Percentiles rank a stretch among this genome's conserved stretches.
Conservation (phyloP, 1,140 invertebrate species). For the Spodoptera frugiperda region DNA sequence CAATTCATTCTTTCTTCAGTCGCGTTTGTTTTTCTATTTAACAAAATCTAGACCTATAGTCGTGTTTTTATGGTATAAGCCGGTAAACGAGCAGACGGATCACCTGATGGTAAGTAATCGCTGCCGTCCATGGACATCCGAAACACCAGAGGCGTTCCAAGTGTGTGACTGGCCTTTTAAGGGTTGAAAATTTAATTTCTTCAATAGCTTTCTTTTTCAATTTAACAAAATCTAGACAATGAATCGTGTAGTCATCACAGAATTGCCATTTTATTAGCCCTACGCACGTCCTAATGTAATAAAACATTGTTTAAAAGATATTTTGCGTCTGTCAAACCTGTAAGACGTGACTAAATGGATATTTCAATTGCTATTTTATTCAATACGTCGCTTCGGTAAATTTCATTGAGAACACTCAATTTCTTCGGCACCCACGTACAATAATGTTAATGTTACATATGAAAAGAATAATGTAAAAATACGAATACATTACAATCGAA, state of each 20-base stretch:
- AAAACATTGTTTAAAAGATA: not conserved
- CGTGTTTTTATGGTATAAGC: too few relatives aligned
- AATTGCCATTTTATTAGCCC: not conserved
- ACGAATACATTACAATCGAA: not conserved
- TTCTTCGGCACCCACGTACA: not conserved
- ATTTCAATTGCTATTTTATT: constrained; percentile 4
- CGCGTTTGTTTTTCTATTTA: too few relatives aligned
- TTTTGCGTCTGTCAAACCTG: not conserved
- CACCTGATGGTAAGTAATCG: too few relatives aligned
- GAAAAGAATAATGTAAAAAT: not conserved
- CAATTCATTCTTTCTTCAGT: too few relatives aligned
- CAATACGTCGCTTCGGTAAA: not conserved
- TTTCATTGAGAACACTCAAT: not conserved
- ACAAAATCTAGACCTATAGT: too few relatives aligned
- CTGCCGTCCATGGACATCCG: too few relatives aligned
- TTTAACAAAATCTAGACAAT: too few relatives aligned
- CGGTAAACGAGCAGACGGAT: too few relatives aligned
- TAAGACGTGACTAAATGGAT: not conserved
- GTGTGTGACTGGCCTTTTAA: too few relatives aligned
- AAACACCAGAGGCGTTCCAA: too few relatives aligned
- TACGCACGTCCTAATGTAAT: not conserved
- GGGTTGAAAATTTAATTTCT: too few relatives aligned
- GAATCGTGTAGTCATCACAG: not conserved
- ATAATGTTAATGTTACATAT: not conserved
- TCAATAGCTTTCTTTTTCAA: too few relatives aligned